Percentiles rank a stretch among this genome's conserved stretches.
phyloP scores from a whole-genome alignment of 2,888 invertebrate species.

The Limnephilus lunatus region DNA sequence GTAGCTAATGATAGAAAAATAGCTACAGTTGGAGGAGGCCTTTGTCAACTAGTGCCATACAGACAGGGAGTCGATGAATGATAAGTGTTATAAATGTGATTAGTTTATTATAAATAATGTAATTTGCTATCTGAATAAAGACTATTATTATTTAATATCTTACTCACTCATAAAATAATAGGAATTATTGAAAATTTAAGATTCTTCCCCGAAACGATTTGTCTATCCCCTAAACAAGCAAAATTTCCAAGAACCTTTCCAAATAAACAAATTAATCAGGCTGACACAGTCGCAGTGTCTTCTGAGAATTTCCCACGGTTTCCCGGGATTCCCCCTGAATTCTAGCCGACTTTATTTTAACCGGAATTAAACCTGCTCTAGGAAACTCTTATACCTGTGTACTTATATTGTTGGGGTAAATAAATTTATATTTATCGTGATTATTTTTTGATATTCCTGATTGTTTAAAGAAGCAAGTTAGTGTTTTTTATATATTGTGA shows the following conservation, averaged over 20 bases:
- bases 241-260: not conserved
- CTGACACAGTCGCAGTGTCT: not conserved
- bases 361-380: not conserved
- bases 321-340: not conserved
- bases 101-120: no score
- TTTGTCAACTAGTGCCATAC: no score
- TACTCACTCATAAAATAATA: not conserved
- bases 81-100: no score
- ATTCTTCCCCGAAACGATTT: not conserved
- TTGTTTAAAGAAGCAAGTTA: no score
- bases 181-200: not conserved
- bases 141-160: no score
- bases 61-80: no score
- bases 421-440: not conserved
- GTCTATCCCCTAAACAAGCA: not conserved
- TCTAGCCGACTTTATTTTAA: not conserved
- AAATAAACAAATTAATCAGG: not conserved
- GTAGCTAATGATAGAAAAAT: no score
- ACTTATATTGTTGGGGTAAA: not conserved
- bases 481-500: no score
- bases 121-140: no score
- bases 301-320: not conserved
- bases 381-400: not conserved
- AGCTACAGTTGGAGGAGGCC: no score
- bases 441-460: no score